A percentile compares a stretch with the other conserved stretches of the same genome.
These are phyloP conservation scores for Hedya salicella DNA, from an alignment of 2,888 invertebrate species.

Conservation along the genomic window DNA sequence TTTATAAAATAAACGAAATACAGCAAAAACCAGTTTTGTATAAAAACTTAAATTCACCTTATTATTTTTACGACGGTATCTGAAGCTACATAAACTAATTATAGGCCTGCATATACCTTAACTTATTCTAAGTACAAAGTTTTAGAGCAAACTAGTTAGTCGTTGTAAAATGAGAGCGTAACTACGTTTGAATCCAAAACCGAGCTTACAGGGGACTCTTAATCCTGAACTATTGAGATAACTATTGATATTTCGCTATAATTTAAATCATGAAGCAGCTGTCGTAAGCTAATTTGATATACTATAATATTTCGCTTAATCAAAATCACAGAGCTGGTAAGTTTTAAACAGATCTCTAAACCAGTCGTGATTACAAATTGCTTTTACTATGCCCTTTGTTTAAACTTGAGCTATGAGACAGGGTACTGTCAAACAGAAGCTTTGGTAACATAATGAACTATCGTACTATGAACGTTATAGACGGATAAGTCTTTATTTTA, in stretches of 20 bases:
- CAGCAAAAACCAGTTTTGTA: no score
- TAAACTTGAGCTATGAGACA: slow-evolving; percentile 1
- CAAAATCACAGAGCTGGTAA: slow-evolving; percentile 1
- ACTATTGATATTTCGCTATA: not conserved
- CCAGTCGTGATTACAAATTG: slow-evolving; percentile 23
- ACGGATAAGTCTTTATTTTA: not conserved
- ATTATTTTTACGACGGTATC: no score
- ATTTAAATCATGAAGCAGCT: not conserved
- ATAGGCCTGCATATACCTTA: no score
- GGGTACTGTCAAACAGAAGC: not conserved
- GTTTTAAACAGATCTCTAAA: slow-evolving; percentile 9
- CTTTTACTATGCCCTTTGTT: slow-evolving; percentile 8
- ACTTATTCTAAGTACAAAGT: no score
- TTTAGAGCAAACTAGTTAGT: no score
- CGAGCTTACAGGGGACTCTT: no score
- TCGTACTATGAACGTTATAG: not conserved
- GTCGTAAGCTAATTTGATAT: not conserved
- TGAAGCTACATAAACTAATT: no score
- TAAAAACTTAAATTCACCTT: no score
- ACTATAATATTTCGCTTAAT: slow-evolving; percentile 5
- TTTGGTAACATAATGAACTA: not conserved
- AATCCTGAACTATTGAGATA: no score
- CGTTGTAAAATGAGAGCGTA: no score
- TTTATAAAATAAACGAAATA: no score
- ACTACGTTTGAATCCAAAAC: no score